A percentile compares a stretch with the other conserved stretches of the same genome.
Conservation (phyloP, 2,797 vertebrate species). For the Centroberyx gerrardi region DNA sequence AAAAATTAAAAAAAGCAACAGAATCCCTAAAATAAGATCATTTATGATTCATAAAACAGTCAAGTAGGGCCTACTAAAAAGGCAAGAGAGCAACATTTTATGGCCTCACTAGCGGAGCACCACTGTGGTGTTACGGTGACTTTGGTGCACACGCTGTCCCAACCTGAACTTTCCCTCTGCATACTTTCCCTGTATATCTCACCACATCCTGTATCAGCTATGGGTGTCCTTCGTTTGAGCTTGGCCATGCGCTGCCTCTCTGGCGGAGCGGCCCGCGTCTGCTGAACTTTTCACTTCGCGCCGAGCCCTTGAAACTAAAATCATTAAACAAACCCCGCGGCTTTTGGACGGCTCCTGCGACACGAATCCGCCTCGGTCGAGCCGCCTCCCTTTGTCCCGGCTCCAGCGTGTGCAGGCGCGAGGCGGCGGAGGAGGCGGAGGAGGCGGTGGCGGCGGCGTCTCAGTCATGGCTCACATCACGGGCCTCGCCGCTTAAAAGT, state of each 20-base stretch:
- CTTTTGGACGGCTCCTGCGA: constrained; percentile 54
- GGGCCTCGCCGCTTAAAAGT: constrained; percentile 38
- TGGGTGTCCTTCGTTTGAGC: constrained; percentile 65
- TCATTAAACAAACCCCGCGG: constrained; percentile 60
- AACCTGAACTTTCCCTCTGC: constrained; percentile 56
- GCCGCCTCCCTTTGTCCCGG: constrained; percentile 34
- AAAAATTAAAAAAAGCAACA: too few species aligned
- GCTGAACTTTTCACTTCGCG: constrained; percentile 75
- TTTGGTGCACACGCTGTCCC: constrained; percentile 41
- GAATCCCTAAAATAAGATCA: too few species aligned
- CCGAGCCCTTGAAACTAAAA: constrained; percentile 52
- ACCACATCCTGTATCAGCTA: constrained; percentile 43
- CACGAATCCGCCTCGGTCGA: constrained; percentile 39
- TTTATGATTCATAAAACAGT: too few species aligned
- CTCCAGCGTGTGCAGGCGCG: constrained; percentile 25
- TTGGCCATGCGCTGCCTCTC: constrained; percentile 53
- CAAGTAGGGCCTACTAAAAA: too few species aligned
- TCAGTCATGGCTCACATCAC: constrained; percentile 52
- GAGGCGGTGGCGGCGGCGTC: background rate
- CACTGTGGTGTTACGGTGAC: background rate
- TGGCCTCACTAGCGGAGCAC: too few species aligned
- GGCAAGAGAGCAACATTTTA: too few species aligned
- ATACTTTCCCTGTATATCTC: constrained; percentile 62
- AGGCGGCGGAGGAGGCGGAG: background rate
- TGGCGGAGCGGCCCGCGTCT: constrained; percentile 62